Conservation (phyloP, 2,888 invertebrate genomes). For the Trachelus iudaicus region DNA sequence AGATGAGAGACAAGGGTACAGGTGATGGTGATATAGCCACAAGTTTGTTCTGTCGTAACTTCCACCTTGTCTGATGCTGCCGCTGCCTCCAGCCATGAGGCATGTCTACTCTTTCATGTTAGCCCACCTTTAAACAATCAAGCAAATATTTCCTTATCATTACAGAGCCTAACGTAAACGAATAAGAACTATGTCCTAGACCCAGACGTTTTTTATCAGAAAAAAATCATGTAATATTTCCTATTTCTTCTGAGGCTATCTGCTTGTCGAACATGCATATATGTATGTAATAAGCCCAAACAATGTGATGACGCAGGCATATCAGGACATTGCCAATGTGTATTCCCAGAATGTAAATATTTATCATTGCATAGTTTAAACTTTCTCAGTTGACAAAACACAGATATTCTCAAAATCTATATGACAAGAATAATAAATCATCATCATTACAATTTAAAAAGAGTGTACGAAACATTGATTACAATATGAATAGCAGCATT, state of each 20-base stretch:
- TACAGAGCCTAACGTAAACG: neutral
- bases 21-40: constrained; percentile 43
- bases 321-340: neutral
- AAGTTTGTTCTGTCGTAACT: constrained; percentile 52
- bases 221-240: neutral
- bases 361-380: neutral
- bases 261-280: neutral
- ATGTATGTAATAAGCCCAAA: neutral
- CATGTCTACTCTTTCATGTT: constrained; percentile 59
- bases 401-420: neutral
- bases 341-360: neutral
- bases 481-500: neutral
- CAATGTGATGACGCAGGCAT: neutral
- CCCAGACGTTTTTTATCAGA: neutral
- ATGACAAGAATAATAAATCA: neutral
- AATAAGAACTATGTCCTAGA: neutral
- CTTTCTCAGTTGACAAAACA: neutral
- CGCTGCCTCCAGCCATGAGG: constrained; percentile 61
- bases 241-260: too few species aligned
- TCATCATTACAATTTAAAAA: neutral
- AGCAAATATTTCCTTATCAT: constrained; percentile 1
- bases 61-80: constrained; percentile 53
- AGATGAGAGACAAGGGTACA: constrained; percentile 34
- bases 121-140: constrained; percentile 46
- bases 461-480: neutral